Evolutionary conservation across 2,888 invertebrate genomes (phyloP).

Genomic region (Horisme vitalbata): DNA sequence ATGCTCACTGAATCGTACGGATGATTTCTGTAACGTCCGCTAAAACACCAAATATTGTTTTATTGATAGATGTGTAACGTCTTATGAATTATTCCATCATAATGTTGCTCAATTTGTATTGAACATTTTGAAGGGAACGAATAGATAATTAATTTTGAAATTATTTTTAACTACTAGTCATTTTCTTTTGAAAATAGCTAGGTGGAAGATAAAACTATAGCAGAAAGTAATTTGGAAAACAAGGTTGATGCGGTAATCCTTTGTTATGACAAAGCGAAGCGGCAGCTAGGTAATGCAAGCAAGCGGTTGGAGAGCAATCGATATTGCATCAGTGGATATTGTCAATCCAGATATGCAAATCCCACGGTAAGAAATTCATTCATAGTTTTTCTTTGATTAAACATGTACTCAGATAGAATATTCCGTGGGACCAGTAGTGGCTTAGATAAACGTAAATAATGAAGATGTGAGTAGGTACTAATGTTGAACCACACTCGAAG

Average conservation of each 20-base stretch:
- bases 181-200: slow-evolving; percentile 81
- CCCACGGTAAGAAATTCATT: slow-evolving; percentile 35
- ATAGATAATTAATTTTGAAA: slow-evolving; percentile 62
- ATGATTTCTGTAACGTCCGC: slow-evolving; percentile 63
- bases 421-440: slow-evolving; percentile 63
- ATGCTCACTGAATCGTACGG: slow-evolving; percentile 62
- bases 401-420: slow-evolving; percentile 56
- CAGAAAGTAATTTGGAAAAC: slow-evolving; percentile 40
- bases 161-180: slow-evolving; percentile 73
- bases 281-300: slow-evolving; percentile 29
- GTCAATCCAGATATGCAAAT: slow-evolving; percentile 37
- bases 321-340: slow-evolving; percentile 27
- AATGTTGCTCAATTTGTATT: slow-evolving; percentile 78
- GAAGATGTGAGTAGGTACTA: slow-evolving; percentile 12
- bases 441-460: slow-evolving; percentile 36
- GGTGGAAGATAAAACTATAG: slow-evolving; percentile 56
- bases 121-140: slow-evolving; percentile 72
- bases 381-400: slow-evolving; percentile 40
- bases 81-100: slow-evolving; percentile 79
- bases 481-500: slow-evolving; percentile 3
- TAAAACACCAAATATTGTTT: slow-evolving; percentile 79
- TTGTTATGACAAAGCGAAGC: slow-evolving; percentile 18
- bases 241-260: slow-evolving; percentile 30
- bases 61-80: slow-evolving; percentile 72
- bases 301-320: slow-evolving; percentile 24